These are phyloP conservation scores for Unio pictorum DNA, from an alignment of 2,888 invertebrate genomes.

Conservation along the genomic window DNA sequence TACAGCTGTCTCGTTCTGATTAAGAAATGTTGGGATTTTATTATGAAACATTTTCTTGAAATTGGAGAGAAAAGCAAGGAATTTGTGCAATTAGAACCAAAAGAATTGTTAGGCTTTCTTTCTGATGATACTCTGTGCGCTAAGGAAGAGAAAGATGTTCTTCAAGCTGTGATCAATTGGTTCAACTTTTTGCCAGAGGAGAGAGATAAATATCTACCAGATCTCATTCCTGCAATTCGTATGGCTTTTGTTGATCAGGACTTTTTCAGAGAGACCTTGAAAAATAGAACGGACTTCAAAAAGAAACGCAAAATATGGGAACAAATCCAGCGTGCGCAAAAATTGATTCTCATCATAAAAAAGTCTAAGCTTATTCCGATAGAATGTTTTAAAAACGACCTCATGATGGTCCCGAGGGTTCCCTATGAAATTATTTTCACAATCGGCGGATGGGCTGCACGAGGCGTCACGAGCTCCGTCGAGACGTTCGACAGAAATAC, in stretches of 20 bases:
- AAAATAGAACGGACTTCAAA: conserved; percentile 26
- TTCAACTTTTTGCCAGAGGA: conserved; percentile 82
- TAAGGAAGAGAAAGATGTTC: conserved; percentile 76
- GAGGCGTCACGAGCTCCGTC: conserved; percentile 75
- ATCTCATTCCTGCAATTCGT: conserved; percentile 66
- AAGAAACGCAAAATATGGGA: conserved; percentile 20
- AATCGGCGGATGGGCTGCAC: conserved; percentile 85
- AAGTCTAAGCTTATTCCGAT: conserved; percentile 10
- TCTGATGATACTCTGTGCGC: conserved; percentile 82
- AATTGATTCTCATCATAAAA: conserved; percentile 25
- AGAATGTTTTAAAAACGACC: conserved; percentile 6
- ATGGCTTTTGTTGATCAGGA: conserved; percentile 43
- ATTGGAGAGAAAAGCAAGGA: conserved; percentile 51
- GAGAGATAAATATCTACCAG: conserved; percentile 82
- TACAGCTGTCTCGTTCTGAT: conserved; percentile 82
- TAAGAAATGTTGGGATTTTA: conserved; percentile 80
- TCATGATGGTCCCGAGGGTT: conserved; percentile 76
- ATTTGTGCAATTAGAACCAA: conserved; percentile 73
- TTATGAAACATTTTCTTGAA: conserved; percentile 74
- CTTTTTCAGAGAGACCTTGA: conserved; percentile 26
- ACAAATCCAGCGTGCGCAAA: conserved; percentile 19
- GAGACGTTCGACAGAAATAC: conserved; percentile 74
- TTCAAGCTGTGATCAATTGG: conserved; percentile 53
- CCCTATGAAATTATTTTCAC: conserved; percentile 92
- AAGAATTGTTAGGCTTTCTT: conserved; percentile 39